Evolutionary conservation across 1,140 invertebrate species (phyloP), one percentile per base, ranked within the genome.

Genomic region (Gryllus bimaculatus): DNA sequence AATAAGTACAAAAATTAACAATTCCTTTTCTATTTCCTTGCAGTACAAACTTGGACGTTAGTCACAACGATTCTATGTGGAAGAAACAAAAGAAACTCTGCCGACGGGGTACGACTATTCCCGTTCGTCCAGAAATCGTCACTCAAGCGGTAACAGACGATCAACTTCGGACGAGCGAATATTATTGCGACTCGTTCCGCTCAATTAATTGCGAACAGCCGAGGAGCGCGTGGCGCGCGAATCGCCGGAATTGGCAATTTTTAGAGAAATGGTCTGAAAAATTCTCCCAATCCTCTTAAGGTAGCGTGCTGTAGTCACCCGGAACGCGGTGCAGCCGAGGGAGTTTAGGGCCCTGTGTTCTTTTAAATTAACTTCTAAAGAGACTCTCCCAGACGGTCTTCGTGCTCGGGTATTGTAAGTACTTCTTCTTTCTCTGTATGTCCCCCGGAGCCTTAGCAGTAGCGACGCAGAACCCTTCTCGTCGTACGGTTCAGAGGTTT

Each of bases 251-350:
- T 66, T 66, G 54, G 54, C 54, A 66, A 66, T 66, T 66, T 66
- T 66, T 66, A 66, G 18, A 66, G 54, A 66, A 66, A 66, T 66
- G 54, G 54, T 66, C 54, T 66, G 54, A 66, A 66, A 66, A 66
- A 13, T 66, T 66, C 54, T 7, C 26, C 18, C 54, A 66, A 66
- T 66, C 54, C 54, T 66, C 54, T 66, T 66, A 66, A 66, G 10
- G 26, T 13, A 66, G 54, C 54, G 54, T 7, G 54, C 54, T 39
- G 26, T 39, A 39, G 2, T 66, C 18, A 10, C 54, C 18, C 54
- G 18, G 18, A 66, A 66, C 54, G 10, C 10, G 18, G 54, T 7
- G 10, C 54, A 13, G 10, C 18, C 18, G 54, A 2, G 54, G 54
- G 18, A 66, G 54, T 66, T 66, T 10, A 66, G 10, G 54, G 54